Conservation (phyloP, 2,797 vertebrate species). For the Apogon talboti region DNA sequence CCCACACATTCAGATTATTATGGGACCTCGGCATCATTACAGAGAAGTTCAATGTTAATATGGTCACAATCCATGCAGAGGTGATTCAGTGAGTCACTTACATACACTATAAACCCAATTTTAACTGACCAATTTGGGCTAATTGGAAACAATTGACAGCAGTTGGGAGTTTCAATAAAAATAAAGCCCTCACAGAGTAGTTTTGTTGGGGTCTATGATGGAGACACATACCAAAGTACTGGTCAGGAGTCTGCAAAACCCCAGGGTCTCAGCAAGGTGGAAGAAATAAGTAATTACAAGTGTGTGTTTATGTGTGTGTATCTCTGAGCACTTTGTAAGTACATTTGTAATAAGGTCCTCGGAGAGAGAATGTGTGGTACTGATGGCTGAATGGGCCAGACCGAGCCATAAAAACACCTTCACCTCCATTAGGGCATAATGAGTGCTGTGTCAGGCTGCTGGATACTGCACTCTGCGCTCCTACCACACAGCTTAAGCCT, state of each 20-base stretch:
- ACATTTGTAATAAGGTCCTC: constrained; percentile 58
- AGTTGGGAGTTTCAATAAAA: constrained; percentile 68
- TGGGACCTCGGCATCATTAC: constrained; percentile 41
- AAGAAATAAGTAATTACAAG: constrained; percentile 48
- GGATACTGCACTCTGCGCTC: constrained; percentile 43
- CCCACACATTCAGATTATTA: constrained; percentile 50
- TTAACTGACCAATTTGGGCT: constrained; percentile 73
- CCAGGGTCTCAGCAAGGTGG: constrained; percentile 25
- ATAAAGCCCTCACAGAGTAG: constrained; percentile 20
- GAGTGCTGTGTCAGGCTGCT: constrained; percentile 65
- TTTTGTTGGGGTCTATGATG: constrained; percentile 14
- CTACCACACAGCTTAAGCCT: constrained; percentile 49
- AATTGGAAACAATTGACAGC: constrained; percentile 76
- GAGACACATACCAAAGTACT: constrained; percentile 25
- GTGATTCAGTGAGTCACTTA: constrained; percentile 48
- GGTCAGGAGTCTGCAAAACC: constrained; percentile 33
- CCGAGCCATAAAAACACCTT: constrained; percentile 75
- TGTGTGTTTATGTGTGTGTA: constrained; percentile 20
- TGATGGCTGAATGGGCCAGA: constrained; percentile 60
- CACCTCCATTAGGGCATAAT: constrained; percentile 77
- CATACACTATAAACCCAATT: constrained; percentile 54
- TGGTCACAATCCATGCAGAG: constrained; percentile 31
- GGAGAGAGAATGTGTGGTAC: constrained; percentile 60
- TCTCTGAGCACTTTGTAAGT: constrained; percentile 40
- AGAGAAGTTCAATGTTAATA: constrained; percentile 28